phyloP scores from a whole-genome alignment of 2,888 invertebrate species.

The Thera obeliscata region DNA sequence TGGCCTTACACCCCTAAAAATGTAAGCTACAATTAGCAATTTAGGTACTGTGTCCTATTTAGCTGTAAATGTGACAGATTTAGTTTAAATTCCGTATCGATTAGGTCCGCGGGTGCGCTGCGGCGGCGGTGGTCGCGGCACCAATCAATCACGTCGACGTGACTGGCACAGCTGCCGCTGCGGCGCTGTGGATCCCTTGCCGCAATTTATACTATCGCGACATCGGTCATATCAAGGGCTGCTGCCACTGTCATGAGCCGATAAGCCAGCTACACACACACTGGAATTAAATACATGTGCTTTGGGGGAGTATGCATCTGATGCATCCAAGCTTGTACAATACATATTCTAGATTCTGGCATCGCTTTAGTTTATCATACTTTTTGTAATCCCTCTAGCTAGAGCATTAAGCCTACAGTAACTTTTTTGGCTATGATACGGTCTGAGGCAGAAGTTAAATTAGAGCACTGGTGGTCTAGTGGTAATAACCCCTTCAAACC shows the following conservation, averaged over 20 bases:
- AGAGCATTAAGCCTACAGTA: too few species aligned
- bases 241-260: conserved; percentile 10
- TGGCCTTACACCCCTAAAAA: too few species aligned
- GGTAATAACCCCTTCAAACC: too few species aligned
- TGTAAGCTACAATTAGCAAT: too few species aligned
- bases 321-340: background rate
- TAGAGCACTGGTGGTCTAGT: too few species aligned
- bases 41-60: background rate
- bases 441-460: too few species aligned
- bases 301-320: background rate
- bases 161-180: conserved; percentile 49
- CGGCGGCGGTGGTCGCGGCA: conserved; percentile 47
- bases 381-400: too few species aligned
- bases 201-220: conserved; percentile 28
- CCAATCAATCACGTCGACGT: conserved; percentile 56
- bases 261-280: background rate
- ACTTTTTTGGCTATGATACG: too few species aligned
- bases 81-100: conserved; percentile 22
- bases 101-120: conserved; percentile 33
- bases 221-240: conserved; percentile 31
- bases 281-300: background rate
- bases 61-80: conserved; percentile 9
- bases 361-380: too few species aligned
- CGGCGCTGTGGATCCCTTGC: conserved; percentile 18
- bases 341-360: background rate